Base-by-base conservation (phyloP, 2,888 invertebrate species). In the Acrobasis consociella region DNA sequence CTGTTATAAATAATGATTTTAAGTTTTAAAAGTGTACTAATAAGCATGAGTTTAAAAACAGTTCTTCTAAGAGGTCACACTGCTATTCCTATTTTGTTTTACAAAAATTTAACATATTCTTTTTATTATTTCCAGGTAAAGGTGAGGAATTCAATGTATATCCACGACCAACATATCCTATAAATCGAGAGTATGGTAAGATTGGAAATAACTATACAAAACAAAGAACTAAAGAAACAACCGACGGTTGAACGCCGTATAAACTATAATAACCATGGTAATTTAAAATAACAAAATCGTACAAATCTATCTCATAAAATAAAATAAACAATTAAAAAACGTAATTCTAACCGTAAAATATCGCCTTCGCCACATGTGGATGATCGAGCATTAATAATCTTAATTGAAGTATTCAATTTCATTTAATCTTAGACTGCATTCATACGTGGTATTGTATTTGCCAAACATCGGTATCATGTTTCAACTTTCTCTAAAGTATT, bases 51-150 rank as follows among this genome's bases (percentile, higher is more conserved):
- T 13, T 46, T 46, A 13, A 5, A 31, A 46, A 46, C 2, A 0
- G 46, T n/a, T n/a, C 0, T 31, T 31, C 5, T 8, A 31, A 31
- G 31, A 31, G 7, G 31, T 31, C 31, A 31, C 8, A 7, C 5
- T 31, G 22, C 22, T 2, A 22, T 31, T 31, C 8, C 31, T 31
- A 31, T 31, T 31, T 9, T 9, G 17, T 16, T 38, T 38, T 55
- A 66, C 61, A 60, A 53, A 66, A 62, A 15, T 50, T 63, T 68
- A 66, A 69, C 74, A 73, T 78, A 64, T 59, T 60, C 58, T 65
- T 75, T 76, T 71, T 76, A 71, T 78, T 70, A 72, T 73, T 89
- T 83, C 61, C 88, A 91, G 91, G 91, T 86, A 90, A 89, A 91
- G 90, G 90, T 91, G 85, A 87, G 87, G 72, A 67, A 66, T 64